Conservation (phyloP, 2,113 vertebrate genomes). For the Dermatemys mawii region DNA sequence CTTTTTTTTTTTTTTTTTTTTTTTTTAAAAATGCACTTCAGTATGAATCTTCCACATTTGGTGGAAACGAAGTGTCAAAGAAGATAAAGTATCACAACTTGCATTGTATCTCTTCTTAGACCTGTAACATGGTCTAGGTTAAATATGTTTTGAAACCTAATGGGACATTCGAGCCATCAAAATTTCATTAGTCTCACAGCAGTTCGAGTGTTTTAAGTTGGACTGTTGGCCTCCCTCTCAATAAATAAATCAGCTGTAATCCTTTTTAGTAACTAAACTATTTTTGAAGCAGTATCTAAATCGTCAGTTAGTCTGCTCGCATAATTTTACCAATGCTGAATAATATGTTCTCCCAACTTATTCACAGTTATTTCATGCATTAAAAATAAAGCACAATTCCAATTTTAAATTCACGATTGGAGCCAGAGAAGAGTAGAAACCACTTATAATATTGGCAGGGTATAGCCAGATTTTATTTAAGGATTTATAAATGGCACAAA, state of each 20-base stretch:
- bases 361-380: not conserved
- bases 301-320: not conserved
- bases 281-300: slow-evolving; percentile 64
- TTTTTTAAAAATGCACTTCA: not conserved
- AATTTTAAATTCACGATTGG: not conserved
- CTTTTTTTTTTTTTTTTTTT: too few species aligned
- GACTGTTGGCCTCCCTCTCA: slow-evolving; percentile 68
- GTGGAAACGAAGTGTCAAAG: slow-evolving; percentile 32
- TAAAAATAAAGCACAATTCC: slow-evolving; percentile 1
- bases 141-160: slow-evolving; percentile 17
- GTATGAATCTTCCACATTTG: slow-evolving; percentile 6
- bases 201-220: slow-evolving; percentile 45
- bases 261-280: slow-evolving; percentile 65
- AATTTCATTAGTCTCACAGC: slow-evolving; percentile 75
- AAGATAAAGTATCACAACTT: slow-evolving; percentile 45
- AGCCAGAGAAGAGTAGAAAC: not conserved
- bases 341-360: slow-evolving; percentile 11
- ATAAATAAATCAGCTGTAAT: slow-evolving; percentile 75
- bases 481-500: not conserved
- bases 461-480: not conserved
- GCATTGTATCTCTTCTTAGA: slow-evolving; percentile 38
- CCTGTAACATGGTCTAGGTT: not conserved
- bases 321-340: slow-evolving; percentile 54
- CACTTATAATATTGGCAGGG: not conserved
- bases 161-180: slow-evolving; percentile 58